Evolutionary conservation across 2,888 invertebrate species (phyloP), one percentile per base, ranked within the genome.

Genomic region (Eudasyphora cyanicolor): DNA sequence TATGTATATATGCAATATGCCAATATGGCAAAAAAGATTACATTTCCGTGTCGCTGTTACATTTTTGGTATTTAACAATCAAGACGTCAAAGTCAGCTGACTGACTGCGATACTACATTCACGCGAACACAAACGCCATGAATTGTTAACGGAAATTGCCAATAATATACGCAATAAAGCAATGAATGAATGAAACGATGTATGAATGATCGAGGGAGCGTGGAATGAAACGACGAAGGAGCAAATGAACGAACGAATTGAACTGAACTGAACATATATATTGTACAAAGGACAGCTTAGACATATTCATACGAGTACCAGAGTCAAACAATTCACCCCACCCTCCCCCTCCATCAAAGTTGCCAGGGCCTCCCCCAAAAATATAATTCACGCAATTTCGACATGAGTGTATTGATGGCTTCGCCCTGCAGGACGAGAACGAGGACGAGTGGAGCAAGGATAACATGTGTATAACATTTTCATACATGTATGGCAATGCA

Each of bases 101-200:
- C 54, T 76, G 54, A 6, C 32, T 45, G n/a, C 12, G 17, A 51
- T 6, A 45, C 14, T 4, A 14, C 14, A 51, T 19, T 21, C 57
- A 14, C 70, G 67, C 51, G n/a, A 14, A 69, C 49, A 49, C 8
- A 69, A 49, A 29, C 12, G 27, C 29, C n/a, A 82, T 79, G 73
- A 71, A 82, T 76, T 74, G 79, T 76, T 79, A 79, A 82, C 67
- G 79, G 82, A 82, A 76, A 82, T 82, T 79, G 76, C 76, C 82
- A 82, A 82, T 82, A 83, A 80, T 70, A 75, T 79, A 80, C 70
- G 80, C 77, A 78, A 83, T 79, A 80, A 83, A 78, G 64, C 75
- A 80, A 74, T 64, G 64, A 32, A 64, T 64, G 21, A 71, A 74
- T 73, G 24, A 32, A 24, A 29, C 27, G n/a, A 29, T 45, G 27